Percentiles rank a stretch among this genome's conserved stretches.
These are phyloP conservation scores for Globicephala melas DNA, from an alignment of 2,113 vertebrate species.

Conservation along the genomic window DNA sequence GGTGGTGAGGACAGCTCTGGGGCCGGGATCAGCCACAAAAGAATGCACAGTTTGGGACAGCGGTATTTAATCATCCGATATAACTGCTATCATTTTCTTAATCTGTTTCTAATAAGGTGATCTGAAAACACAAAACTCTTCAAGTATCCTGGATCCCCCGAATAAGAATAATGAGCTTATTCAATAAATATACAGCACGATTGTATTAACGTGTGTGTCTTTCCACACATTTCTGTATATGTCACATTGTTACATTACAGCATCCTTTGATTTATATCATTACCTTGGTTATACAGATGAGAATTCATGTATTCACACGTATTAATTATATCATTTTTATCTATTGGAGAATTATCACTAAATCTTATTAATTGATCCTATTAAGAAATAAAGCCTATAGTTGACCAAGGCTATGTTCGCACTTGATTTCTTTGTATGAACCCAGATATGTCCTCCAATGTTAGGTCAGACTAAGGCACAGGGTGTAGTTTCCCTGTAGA, in stretches of 20 bases:
- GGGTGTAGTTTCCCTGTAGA: rapidly evolving
- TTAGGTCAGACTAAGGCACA: rapidly evolving
- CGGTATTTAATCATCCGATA: not conserved
- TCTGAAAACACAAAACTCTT: not conserved
- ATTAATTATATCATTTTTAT: not conserved
- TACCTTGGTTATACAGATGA: not conserved
- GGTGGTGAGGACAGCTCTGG: rapidly evolving
- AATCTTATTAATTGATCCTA: not conserved
- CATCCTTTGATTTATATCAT: not conserved
- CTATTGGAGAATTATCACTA: not conserved
- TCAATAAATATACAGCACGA: not conserved
- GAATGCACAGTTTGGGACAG: rapidly evolving
- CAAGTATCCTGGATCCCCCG: not conserved
- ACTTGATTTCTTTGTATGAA: not conserved
- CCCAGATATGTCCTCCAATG: rapidly evolving
- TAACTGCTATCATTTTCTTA: not conserved
- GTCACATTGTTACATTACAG: rapidly evolving
- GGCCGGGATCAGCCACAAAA: not conserved
- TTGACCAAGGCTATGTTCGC: rapidly evolving
- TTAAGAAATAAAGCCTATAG: not conserved
- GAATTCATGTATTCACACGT: not conserved
- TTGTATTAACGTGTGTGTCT: no score
- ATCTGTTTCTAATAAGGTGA: not conserved
- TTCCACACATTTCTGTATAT: not conserved
- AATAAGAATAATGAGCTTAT: not conserved